Conservation (phyloP, 2,113 vertebrate genomes). For the Plotosus lineatus region DNA sequence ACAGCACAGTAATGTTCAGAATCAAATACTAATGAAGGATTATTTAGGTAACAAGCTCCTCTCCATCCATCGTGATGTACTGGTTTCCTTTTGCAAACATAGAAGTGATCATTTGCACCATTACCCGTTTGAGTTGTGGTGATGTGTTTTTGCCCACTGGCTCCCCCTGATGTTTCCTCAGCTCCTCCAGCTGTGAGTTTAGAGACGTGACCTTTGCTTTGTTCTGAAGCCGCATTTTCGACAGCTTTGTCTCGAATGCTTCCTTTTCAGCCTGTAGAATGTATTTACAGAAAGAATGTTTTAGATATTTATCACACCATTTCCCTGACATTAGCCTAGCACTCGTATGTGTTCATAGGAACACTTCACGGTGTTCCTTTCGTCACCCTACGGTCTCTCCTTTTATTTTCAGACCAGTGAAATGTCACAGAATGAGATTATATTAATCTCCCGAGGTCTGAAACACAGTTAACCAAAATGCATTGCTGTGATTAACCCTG, state of each 20-base stretch:
- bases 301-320: not conserved
- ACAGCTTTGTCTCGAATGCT: conserved; percentile 78
- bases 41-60: not conserved
- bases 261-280: conserved; percentile 78
- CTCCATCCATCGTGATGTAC: not conserved
- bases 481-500: not conserved
- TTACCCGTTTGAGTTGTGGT: conserved; percentile 63
- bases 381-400: not conserved
- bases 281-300: not conserved
- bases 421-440: not conserved
- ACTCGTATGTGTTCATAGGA: not conserved
- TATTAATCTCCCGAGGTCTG: not conserved
- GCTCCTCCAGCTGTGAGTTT: conserved; percentile 80
- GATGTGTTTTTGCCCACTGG: conserved; percentile 63
- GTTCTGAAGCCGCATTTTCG: conserved; percentile 85
- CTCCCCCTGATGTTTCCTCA: conserved; percentile 72
- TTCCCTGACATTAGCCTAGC: not conserved
- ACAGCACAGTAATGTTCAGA: too few species aligned
- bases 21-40: not conserved
- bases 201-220: conserved; percentile 86
- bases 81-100: not conserved
- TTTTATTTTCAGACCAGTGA: not conserved
- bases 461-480: not conserved
- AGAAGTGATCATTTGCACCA: not conserved
- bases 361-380: not conserved